A percentile compares a stretch with the other conserved stretches of the same genome.
Conservation (phyloP, 1,140 invertebrate species). For the Adelges cooleyi region DNA sequence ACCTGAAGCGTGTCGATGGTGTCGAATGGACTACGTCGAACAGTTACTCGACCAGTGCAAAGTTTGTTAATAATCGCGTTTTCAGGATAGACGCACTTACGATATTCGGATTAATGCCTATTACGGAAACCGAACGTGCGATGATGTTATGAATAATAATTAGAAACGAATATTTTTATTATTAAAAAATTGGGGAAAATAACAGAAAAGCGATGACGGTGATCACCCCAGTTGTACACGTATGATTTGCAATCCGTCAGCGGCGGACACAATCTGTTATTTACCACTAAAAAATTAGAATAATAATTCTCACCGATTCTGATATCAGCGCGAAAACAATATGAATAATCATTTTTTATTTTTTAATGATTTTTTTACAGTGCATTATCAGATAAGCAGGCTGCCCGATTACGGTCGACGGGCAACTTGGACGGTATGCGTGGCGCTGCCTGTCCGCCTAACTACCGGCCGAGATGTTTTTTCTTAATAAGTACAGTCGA, state of each 20-base stretch:
- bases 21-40: neutral
- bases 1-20: neutral
- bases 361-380: conserved; percentile 19
- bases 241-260: too few relatives aligned
- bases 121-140: neutral
- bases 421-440: too few relatives aligned
- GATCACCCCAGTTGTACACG: neutral
- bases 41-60: neutral
- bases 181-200: neutral
- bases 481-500: too few relatives aligned
- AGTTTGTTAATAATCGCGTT: too few relatives aligned
- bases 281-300: too few relatives aligned
- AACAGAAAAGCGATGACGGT: neutral
- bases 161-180: too few relatives aligned
- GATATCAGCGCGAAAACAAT: neutral
- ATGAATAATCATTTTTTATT: conserved; percentile 1
- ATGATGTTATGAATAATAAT: too few relatives aligned
- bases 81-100: too few relatives aligned
- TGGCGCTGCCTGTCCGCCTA: neutral
- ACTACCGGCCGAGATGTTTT: too few relatives aligned
- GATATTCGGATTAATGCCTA: too few relatives aligned
- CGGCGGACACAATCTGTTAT: too few relatives aligned
- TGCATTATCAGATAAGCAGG: conserved; percentile 19
- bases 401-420: neutral
- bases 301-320: too few relatives aligned